phyloP scores from a whole-genome alignment of 2,888 invertebrate species.

The Aphodius sticticus region DNA sequence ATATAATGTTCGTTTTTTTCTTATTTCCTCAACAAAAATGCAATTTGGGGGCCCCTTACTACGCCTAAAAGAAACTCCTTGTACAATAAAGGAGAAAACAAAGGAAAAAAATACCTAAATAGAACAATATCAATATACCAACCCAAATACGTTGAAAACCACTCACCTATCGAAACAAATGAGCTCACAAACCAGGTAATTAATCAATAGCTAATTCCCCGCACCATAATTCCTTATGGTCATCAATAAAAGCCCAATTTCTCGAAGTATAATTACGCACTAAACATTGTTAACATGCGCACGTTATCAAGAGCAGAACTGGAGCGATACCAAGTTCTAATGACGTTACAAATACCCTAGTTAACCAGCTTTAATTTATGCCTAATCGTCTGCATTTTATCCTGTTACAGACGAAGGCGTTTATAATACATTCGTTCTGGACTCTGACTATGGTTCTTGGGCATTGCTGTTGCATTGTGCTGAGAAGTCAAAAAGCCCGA shows the following conservation, averaged over 20 bases:
- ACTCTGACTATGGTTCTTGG: slow-evolving; percentile 86
- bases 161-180: no score
- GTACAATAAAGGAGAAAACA: no score
- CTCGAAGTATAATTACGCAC: neutral
- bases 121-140: no score
- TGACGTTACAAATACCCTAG: slow-evolving; percentile 7
- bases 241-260: neutral
- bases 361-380: neutral
- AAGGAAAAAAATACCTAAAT: no score
- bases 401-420: slow-evolving; percentile 78
- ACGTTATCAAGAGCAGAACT: slow-evolving; percentile 10
- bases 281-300: neutral
- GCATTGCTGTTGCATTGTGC: slow-evolving; percentile 85
- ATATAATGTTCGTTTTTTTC: no score
- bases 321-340: slow-evolving; percentile 5
- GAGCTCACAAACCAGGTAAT: neutral
- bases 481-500: slow-evolving; percentile 78
- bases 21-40: no score
- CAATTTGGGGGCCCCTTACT: no score
- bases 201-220: neutral
- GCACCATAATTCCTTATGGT: neutral
- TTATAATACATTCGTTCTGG: slow-evolving; percentile 87
- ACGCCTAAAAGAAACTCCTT: no score
- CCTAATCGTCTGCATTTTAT: slow-evolving; percentile 25
- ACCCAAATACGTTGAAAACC: no score